These are phyloP conservation scores for Pseudoatta argentina DNA, from an alignment of 1,140 invertebrate genomes.

Conservation along the genomic window DNA sequence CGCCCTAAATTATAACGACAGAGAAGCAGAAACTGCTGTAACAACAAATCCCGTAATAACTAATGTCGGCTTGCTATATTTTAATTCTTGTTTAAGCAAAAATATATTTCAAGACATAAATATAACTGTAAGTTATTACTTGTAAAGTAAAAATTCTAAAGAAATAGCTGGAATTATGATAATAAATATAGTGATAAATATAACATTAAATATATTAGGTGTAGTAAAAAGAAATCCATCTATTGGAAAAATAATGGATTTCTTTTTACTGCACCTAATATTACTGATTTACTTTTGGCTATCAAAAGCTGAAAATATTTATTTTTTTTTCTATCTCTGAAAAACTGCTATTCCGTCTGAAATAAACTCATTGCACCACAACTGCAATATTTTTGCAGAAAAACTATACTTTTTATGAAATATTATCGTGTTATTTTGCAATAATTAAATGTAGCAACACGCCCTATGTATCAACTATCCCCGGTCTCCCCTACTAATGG, in stretches of 20 bases:
- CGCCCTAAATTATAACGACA: too few relatives aligned
- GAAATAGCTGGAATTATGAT: not conserved
- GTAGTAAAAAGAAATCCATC: too few relatives aligned
- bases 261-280: too few relatives aligned
- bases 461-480: not conserved
- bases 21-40: not conserved
- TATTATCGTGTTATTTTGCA: not conserved
- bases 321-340: not conserved
- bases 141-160: not conserved
- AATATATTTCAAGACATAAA: conserved; percentile 2
- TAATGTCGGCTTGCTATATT: not conserved
- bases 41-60: not conserved
- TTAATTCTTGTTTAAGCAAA: not conserved
- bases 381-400: not conserved
- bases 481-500: too few relatives aligned
- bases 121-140: too few relatives aligned
- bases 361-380: not conserved
- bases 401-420: not conserved
- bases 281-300: not conserved
- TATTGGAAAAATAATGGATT: too few relatives aligned
- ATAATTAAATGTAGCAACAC: not conserved
- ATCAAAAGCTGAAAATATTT: not conserved
- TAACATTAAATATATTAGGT: too few relatives aligned
- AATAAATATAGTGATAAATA: not conserved
- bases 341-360: not conserved